These are phyloP conservation scores for Cyanistes caeruleus DNA, from an alignment of 2,113 vertebrate species.

Conservation along the genomic window DNA sequence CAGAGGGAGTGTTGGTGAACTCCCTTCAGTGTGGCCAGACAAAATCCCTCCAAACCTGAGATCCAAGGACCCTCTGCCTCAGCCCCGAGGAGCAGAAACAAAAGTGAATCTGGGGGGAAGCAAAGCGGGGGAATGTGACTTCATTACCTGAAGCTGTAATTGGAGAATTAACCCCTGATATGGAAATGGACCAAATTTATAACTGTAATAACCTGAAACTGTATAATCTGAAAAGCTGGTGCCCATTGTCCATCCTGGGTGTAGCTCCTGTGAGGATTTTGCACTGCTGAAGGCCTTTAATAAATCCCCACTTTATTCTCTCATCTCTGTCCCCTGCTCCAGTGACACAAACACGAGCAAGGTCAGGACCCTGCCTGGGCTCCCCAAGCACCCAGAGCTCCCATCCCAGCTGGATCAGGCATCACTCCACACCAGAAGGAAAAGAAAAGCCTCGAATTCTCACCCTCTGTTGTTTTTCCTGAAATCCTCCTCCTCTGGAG, in stretches of 20 bases:
- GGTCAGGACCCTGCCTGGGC: neutral
- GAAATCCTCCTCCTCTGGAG: neutral
- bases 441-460: neutral
- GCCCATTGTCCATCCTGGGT: accelerated
- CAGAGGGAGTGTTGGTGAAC: accelerated
- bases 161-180: neutral
- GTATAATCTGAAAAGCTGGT: no score
- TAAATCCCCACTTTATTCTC: neutral
- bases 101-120: no score
- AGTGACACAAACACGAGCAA: neutral
- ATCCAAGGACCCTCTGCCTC: neutral
- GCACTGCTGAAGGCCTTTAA: neutral
- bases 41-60: neutral
- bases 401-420: neutral
- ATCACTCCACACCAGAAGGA: neutral
- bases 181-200: neutral
- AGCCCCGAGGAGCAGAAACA: no score
- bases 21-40: neutral
- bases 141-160: neutral
- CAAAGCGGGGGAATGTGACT: neutral
- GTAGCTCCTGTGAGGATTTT: neutral
- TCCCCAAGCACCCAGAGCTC: neutral
- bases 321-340: neutral
- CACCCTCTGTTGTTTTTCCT: neutral
- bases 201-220: no score